Conservation (phyloP, 2,113 vertebrate species). For the Cyphomyrus plagiostoma region DNA sequence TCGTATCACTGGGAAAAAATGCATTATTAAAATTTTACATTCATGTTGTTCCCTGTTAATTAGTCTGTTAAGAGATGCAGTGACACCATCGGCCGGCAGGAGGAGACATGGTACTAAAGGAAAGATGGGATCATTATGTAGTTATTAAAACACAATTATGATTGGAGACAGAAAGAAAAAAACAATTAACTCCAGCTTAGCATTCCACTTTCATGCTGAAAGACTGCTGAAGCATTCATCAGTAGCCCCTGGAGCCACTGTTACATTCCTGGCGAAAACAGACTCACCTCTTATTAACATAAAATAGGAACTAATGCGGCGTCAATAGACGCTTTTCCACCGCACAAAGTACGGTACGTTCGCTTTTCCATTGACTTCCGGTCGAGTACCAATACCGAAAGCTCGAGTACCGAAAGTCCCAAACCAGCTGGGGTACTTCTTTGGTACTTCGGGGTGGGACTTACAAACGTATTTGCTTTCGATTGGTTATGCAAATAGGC, state of each 20-base stretch:
- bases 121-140: background rate
- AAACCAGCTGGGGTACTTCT: no score
- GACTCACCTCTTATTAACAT: background rate
- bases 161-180: background rate
- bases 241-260: background rate
- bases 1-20: background rate
- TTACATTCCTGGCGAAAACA: background rate
- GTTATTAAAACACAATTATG: background rate
- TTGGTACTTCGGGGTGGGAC: no score
- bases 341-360: no score
- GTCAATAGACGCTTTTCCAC: no score
- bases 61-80: background rate
- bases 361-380: no score
- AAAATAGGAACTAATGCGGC: background rate
- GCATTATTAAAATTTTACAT: conserved; percentile 20
- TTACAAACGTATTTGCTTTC: no score
- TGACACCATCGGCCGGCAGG: conserved; percentile 39
- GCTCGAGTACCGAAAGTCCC: no score
- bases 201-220: background rate
- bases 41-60: background rate
- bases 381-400: no score
- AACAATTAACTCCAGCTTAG: background rate
- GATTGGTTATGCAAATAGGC: no score
- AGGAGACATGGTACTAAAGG: conserved; percentile 42
- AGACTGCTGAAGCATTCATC: background rate